phyloP scores from a whole-genome alignment of 2,797 vertebrate species.

The Spatula versicolor region DNA sequence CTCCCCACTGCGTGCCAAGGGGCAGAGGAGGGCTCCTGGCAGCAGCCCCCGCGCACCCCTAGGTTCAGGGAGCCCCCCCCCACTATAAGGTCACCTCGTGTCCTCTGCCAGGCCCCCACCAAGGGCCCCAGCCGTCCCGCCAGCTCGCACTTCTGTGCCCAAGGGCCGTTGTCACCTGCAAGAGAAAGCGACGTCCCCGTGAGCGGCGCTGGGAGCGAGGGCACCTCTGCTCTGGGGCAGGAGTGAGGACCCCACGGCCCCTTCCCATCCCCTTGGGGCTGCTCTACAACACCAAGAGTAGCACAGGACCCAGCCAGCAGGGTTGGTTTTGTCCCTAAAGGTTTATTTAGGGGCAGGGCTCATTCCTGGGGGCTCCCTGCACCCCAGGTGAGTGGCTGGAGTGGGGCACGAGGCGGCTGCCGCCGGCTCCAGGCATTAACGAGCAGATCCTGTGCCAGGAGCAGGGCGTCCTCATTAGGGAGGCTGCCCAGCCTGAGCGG shows the following conservation, averaged over 20 bases:
- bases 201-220: no score
- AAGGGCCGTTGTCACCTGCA: constrained; percentile 96
- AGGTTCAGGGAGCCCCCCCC: neutral
- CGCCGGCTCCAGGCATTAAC: constrained; percentile 39
- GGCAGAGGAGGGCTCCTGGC: neutral
- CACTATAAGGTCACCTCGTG: constrained; percentile 79
- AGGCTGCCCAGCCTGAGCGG: constrained; percentile 35
- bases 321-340: neutral
- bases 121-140: constrained; percentile 89
- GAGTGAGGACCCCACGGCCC: neutral
- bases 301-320: neutral
- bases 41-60: neutral
- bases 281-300: neutral
- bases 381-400: neutral
- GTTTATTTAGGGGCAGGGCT: neutral
- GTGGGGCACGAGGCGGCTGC: rapidly evolving
- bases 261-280: rapidly evolving
- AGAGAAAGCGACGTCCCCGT: neutral
- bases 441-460: constrained; percentile 39
- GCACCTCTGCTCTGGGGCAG: rapidly evolving
- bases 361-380: neutral
- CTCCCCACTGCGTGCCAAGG: rapidly evolving
- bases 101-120: constrained; percentile 89
- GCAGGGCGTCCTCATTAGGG: constrained; percentile 62
- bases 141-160: constrained; percentile 95